Percentiles rank a stretch among this genome's conserved stretches.
These are phyloP conservation scores for Phaenicophaeus curvirostris DNA, from an alignment of 2,797 vertebrate species.

Conservation along the genomic window DNA sequence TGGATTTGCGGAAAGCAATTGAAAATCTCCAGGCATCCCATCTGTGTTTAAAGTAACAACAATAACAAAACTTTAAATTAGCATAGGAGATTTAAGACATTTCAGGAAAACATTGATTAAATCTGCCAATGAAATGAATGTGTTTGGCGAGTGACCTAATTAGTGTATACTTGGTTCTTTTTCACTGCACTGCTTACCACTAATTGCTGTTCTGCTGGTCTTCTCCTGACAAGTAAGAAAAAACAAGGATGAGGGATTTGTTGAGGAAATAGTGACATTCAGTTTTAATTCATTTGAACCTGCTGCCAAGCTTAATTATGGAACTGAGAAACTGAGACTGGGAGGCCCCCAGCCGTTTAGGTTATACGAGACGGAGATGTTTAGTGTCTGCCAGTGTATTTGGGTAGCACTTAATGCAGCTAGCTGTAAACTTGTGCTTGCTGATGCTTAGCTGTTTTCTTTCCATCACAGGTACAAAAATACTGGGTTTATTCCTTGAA, in stretches of 20 bases:
- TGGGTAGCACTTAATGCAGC: slow-evolving; percentile 27
- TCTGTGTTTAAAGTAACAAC: slow-evolving; percentile 73
- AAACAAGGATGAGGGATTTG: slow-evolving; percentile 76
- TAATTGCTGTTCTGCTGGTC: slow-evolving; percentile 78
- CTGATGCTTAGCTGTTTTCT: slow-evolving; percentile 43
- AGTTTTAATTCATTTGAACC: slow-evolving; percentile 77
- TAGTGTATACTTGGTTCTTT: slow-evolving; percentile 74
- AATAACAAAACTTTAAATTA: slow-evolving; percentile 77
- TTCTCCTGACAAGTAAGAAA: slow-evolving; percentile 71
- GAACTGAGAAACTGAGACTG: slow-evolving; percentile 54
- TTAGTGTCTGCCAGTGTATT: slow-evolving; percentile 47
- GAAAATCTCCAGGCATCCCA: slow-evolving; percentile 68
- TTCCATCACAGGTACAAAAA: neutral
- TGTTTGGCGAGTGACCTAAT: slow-evolving; percentile 79
- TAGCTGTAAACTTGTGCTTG: slow-evolving; percentile 34
- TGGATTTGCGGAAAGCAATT: slow-evolving; percentile 55
- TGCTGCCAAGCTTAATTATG: slow-evolving; percentile 75
- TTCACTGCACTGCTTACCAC: slow-evolving; percentile 72
- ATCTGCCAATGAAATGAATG: slow-evolving; percentile 73
- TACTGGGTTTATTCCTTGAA: neutral
- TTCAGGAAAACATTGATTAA: slow-evolving; percentile 80
- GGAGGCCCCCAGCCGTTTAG: slow-evolving; percentile 55
- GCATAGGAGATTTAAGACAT: slow-evolving; percentile 69
- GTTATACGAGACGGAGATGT: slow-evolving; percentile 10
- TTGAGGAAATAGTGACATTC: slow-evolving; percentile 76